Evolutionary conservation across 2,113 vertebrate genomes (phyloP), one percentile per base, ranked within the genome.

Genomic region (Fulmarus glacialis): DNA sequence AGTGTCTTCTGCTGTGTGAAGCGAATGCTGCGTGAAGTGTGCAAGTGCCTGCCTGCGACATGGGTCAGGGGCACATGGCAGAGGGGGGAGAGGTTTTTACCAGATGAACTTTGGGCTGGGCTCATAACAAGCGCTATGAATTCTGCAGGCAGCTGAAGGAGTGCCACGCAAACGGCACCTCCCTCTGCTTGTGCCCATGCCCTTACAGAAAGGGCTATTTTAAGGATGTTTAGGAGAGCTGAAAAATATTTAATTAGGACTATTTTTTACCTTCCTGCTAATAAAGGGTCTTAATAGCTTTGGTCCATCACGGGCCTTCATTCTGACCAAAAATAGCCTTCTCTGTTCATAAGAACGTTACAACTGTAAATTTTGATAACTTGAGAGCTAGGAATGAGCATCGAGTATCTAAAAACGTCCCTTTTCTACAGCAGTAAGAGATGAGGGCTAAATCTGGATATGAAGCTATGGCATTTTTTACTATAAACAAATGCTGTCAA

Each of bases 401-500:
- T 4, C 0, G 0, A 78, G 30, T 77, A 73, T 91, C 94, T 96
- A 95, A 96, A 97, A 94, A 87, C 58, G 91, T 96, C 78, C 81
- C 89, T 96, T 97, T 96, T 96, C 10, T 59, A 66, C 75, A 70
- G 66, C 81, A 80, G 43, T 34, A 50, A 77, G 73, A 63, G 58
- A 63, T 2, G 15, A 58, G 62, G 29, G 78, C 89, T 96, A 96
- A 95, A 94, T 96, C 56, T 90, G 93, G 87, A 66, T 73, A 72
- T 58, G 93, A 93, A 97, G 89, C 84, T 62, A 58, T 91, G 94
- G 70, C 91, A 96, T 97, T 91, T 97, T 96, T 95, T 91, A 73
- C 87, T 88, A 82, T 93, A 94, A 95, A 85, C 91, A 94, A 96
- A 85, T 85, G 81, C 58, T 91, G 81, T 27, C 58, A 73, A 66